phyloP scores from a whole-genome alignment of 1,140 invertebrate species.

The Patella vulgata region DNA sequence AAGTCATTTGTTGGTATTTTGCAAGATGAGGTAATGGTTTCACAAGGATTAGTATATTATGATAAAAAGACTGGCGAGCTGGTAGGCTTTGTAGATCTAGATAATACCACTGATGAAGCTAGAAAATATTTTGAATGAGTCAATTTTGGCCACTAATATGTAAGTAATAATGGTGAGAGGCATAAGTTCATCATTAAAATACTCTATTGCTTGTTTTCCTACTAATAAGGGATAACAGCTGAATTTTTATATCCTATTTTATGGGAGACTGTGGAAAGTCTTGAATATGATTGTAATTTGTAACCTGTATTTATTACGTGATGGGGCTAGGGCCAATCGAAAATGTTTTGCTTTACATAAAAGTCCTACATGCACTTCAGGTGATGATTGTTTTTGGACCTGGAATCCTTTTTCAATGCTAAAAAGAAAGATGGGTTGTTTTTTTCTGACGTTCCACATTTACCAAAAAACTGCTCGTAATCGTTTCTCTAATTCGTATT shows the following conservation, averaged over 20 bases:
- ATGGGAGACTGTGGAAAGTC: conserved; percentile 13
- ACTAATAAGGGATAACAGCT: not conserved
- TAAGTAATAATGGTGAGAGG: conserved; percentile 21
- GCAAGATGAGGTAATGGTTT: conserved; percentile 11
- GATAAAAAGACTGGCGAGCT: conserved; percentile 12
- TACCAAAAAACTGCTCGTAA: not conserved
- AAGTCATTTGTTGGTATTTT: conserved; percentile 4
- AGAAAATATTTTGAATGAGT: no score
- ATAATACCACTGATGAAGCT: not conserved
- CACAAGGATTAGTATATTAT: conserved; percentile 11
- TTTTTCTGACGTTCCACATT: not conserved
- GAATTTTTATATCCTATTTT: conserved; percentile 16
- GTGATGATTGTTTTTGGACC: no score
- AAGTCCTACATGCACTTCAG: no score
- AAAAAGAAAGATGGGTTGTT: no score
- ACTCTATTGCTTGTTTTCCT: no score
- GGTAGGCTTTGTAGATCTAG: conserved; percentile 12
- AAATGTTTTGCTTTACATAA: conserved; percentile 13
- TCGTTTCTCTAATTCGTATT: not conserved
- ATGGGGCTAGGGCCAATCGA: conserved; percentile 17
- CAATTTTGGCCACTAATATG: conserved; percentile 3
- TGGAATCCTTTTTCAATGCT: no score
- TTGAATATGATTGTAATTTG: conserved; percentile 1
- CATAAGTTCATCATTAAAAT: not conserved
- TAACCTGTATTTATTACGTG: conserved; percentile 22